Conservation (phyloP, 2,888 invertebrate genomes). For the Epistrophe grossulariae region DNA sequence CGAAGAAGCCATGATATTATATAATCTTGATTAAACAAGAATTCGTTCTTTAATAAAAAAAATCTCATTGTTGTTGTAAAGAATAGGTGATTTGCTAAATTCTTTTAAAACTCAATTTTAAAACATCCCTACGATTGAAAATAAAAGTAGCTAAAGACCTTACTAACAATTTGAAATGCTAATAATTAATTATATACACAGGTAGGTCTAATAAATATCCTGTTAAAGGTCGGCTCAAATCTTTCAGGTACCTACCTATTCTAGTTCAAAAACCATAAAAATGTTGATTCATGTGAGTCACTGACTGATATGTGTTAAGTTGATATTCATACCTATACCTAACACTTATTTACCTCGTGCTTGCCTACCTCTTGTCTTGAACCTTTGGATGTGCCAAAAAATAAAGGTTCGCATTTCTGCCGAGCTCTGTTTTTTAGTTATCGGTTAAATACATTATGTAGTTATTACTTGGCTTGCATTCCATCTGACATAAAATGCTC, state of each 20-base stretch:
- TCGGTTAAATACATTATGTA: slow-evolving; percentile 10
- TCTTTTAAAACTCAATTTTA: too few relatives aligned
- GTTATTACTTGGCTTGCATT: slow-evolving; percentile 9
- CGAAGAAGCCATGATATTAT: not conserved
- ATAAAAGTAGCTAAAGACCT: too few relatives aligned
- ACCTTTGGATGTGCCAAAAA: slow-evolving; percentile 11
- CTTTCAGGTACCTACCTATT: too few relatives aligned
- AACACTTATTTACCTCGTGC: slow-evolving; percentile 10
- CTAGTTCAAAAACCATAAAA: not conserved
- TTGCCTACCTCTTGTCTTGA: not conserved
- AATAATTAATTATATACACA: too few relatives aligned
- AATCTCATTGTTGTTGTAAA: too few relatives aligned
- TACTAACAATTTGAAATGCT: too few relatives aligned
- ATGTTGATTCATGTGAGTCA: not conserved
- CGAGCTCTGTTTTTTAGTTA: slow-evolving; percentile 2
- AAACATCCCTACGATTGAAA: too few relatives aligned
- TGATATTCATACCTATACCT: not conserved
- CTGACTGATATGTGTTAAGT: not conserved
- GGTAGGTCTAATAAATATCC: too few relatives aligned
- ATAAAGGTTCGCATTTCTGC: slow-evolving; percentile 17
- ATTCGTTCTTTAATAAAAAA: not conserved
- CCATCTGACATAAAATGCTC: not conserved
- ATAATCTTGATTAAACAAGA: not conserved
- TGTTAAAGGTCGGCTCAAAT: not conserved
- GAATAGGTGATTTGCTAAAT: too few relatives aligned